Evolutionary conservation across 2,797 vertebrate genomes (phyloP), one percentile per base, ranked within the genome.

Genomic region (Macrochelys suwanniensis): DNA sequence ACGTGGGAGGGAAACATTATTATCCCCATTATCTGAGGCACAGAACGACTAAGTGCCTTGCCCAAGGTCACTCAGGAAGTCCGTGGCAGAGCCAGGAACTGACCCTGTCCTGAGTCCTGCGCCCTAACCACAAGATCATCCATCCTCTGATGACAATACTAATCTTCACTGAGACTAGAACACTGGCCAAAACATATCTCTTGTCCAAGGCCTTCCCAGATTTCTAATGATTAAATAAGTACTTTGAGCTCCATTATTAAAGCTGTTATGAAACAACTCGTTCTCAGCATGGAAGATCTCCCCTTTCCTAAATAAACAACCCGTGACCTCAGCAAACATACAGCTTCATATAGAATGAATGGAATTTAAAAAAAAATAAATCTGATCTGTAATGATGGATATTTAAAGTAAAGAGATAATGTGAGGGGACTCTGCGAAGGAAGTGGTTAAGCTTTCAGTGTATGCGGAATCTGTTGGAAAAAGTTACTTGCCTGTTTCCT

Each of bases 141-240:
- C 74, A 49, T 90, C 11, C 15, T 87, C 59, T 79, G 88, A 80
- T 82, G 80, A 15, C 8, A 78, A 50, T 26, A 65, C 59, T 7
- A 47, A 8, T 80, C 92, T 87, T 85, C 79, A 76, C 9, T 12
- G 42, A 93, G 78, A n/a, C 31, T 5, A 15, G 90, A 88, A 92
- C 68, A n/a, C 49, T 85, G 94, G 33, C n/a, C 77, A 85, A 61
- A 1, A 0, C 28, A 26, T 42, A 15, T 87, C 88, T 80, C 65
- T 93, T 82, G 94, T 87, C 89, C 1, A 0, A 94, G 79, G 12
- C 94, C 54, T 92, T 85, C 90, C 89, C 84, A 3, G 11, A 87
- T 47, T 79, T 86, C 91, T 79, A 82, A 90, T 96, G 95, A 96
- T 92, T 89, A 90, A 97, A 68, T 88, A 26, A 85, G 56, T 37